Evolutionary conservation across 2,888 invertebrate species (phyloP), one percentile per base, ranked within the genome.

Genomic region (Callimorpha dominula): DNA sequence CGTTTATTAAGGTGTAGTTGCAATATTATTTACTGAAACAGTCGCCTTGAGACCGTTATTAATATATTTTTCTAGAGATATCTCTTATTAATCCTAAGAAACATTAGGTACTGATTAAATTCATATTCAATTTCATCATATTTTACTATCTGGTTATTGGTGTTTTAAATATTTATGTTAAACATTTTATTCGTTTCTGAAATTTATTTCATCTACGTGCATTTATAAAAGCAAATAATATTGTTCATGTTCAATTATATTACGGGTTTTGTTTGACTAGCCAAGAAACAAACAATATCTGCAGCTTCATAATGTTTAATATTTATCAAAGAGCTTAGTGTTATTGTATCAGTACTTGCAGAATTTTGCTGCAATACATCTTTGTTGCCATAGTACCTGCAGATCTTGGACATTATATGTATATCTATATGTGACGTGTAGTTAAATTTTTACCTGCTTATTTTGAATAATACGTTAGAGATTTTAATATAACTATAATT

Each of bases 1-100:
- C 77, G 72, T 81, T 82, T 82, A 83, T 77, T 72, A 74, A 74
- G 6, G 84, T 85, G 81, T 82, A 83, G 81, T 85, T 86, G 85
- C 79, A 71, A 85, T 87, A 87, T 85, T 83, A 65, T 77, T 73
- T 73, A 81, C 84, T 52, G 12, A 31, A 60, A 43, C 4, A 43
- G 20, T 20, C 31, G 43, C 43, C 46, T 31, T 31, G 46, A 68
- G 31, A 60, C 31, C 17, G 46, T 68, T 46, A 68, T 42, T 31
- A 17, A 40, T 31, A 7, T 46, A 65, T 65, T 50, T 40, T 65
- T 65, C 11, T 40, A 31, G 31, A 50, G 9, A 50, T 15, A 31
- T 65, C 15, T 20, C 8, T 5, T 31, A 31, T 17, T 50, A 65
- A 49, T 50, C 40, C 11, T 65, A 4, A 65, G 11, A 65, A 15